A percentile compares a stretch with the other conserved stretches of the same genome.
These are phyloP conservation scores for Timema cristinae DNA, from an alignment of 2,888 invertebrate genomes.

Conservation along the genomic window DNA sequence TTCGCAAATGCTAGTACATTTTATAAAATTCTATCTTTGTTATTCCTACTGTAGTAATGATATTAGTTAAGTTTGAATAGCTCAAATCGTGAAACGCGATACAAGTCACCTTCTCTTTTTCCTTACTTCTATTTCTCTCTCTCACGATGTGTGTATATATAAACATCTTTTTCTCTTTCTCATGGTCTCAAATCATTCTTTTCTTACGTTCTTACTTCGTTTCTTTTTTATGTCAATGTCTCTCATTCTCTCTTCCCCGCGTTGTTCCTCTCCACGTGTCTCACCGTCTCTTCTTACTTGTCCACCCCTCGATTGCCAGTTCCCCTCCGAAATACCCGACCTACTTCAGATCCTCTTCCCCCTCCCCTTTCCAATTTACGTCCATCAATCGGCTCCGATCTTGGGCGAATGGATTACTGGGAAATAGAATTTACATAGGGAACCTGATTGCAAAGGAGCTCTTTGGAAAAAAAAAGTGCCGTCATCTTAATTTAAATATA, in stretches of 20 bases:
- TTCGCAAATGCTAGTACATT: too few relatives aligned
- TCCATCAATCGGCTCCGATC: slow-evolving; percentile 68
- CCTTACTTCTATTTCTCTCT: slow-evolving; percentile 3
- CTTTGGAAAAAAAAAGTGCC: background rate
- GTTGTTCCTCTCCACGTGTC: too few relatives aligned
- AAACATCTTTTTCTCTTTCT: slow-evolving; percentile 19
- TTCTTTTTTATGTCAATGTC: background rate
- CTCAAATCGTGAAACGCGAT: background rate
- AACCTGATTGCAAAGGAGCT: slow-evolving; percentile 15
- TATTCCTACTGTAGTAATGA: too few relatives aligned
- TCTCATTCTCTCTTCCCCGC: too few relatives aligned
- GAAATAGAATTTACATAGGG: slow-evolving; percentile 67
- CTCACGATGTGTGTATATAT: background rate
- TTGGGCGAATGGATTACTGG: slow-evolving; percentile 64
- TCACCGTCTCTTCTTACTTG: too few relatives aligned
- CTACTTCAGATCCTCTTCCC: slow-evolving; percentile 17
- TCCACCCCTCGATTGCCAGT: background rate
- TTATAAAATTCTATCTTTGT: too few relatives aligned
- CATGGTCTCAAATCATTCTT: slow-evolving; percentile 15
- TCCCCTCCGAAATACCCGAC: slow-evolving; percentile 1
- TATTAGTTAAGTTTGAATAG: too few relatives aligned
- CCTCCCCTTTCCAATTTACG: slow-evolving; percentile 58
- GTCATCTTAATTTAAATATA: slow-evolving; percentile 14
- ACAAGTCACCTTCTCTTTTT: background rate
- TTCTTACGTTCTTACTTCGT: slow-evolving; percentile 12